Evolutionary conservation across 2,113 vertebrate genomes (phyloP), one percentile per base, ranked within the genome.

Genomic region (Mobula birostris): DNA sequence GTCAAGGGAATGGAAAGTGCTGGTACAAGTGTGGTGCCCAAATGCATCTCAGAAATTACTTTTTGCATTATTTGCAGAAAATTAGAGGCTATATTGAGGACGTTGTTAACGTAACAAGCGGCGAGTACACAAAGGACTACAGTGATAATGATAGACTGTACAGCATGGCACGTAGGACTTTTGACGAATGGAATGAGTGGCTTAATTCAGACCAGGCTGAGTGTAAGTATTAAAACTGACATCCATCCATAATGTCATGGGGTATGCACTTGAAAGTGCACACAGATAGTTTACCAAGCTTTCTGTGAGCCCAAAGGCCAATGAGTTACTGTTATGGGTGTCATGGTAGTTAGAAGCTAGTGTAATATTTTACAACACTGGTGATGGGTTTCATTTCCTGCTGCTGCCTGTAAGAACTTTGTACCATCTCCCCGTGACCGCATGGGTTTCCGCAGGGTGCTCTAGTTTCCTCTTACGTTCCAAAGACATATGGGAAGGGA

Each of bases 41-140:
- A 48, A 48, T 32, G 87, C 15, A 29, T 66, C 29, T 36, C 14
- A 36, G 21, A 29, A 11, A 17, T 58, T 61, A 61, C 32, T 32
- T 68, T 68, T 17, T 11, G 29, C 21, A n/a, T 68, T 40, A 7
- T 68, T 15, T 66, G 7, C 87, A 91, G 87, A 91, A 91, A 91
- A 63, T 91, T 19, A 15, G 61, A 32, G 61, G 5, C n/a, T 91
- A 91, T n/a, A 36, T n/a, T 68, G 29, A 91, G 3, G 87, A 91
- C n/a, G 5, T 36, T 7, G 66, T 68, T n/a, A 91, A n/a, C 63
- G 7, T 91, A 32, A 91, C 87, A 32, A 19, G 7, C 17, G 87
- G 87, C 15, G 87, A 91, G 68, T 91, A 68, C n/a, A 68, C 87
- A 68, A 32, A 6, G 87, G 87, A 91, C 5, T 91, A 91, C 63